Evolutionary conservation across 2,797 vertebrate species (phyloP).

Genomic region (Phrynocephalus guinanensis): DNA sequence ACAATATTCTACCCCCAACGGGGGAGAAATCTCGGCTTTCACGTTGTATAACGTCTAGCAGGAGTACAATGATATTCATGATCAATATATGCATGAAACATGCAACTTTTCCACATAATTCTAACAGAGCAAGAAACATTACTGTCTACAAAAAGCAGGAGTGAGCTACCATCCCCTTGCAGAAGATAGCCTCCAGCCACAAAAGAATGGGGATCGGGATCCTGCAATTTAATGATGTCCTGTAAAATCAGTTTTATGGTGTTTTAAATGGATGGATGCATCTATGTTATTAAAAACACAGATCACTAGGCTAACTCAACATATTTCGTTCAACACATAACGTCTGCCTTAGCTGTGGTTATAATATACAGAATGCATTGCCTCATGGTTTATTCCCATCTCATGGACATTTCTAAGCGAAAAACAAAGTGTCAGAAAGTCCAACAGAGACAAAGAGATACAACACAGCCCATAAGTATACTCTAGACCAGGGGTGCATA

Average conservation of each 20-base stretch:
- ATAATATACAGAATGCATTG: background rate
- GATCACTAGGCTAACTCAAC: background rate
- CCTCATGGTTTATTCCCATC: background rate
- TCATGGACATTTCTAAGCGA: background rate
- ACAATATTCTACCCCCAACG: conserved; percentile 85
- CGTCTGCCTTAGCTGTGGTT: background rate
- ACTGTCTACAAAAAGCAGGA: background rate
- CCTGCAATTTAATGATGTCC: background rate
- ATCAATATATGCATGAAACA: background rate
- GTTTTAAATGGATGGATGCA: background rate
- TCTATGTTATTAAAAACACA: background rate
- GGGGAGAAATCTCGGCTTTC: conserved; percentile 87
- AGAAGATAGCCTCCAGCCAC: background rate
- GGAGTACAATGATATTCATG: conserved; percentile 52
- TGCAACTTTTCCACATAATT: conserved; percentile 16
- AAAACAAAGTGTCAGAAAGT: background rate
- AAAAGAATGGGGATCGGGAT: background rate
- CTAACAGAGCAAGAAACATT: conserved; percentile 5
- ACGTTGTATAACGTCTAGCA: conserved; percentile 91
- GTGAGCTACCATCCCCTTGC: background rate
- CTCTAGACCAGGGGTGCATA: too few species aligned
- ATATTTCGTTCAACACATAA: background rate
- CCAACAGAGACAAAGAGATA: background rate
- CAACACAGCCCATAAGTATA: too few species aligned
- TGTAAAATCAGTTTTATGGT: background rate